A percentile compares a stretch with the other conserved stretches of the same genome.
Conservation (phyloP, 2,113 vertebrate genomes). For the Sebastes fasciatus region DNA sequence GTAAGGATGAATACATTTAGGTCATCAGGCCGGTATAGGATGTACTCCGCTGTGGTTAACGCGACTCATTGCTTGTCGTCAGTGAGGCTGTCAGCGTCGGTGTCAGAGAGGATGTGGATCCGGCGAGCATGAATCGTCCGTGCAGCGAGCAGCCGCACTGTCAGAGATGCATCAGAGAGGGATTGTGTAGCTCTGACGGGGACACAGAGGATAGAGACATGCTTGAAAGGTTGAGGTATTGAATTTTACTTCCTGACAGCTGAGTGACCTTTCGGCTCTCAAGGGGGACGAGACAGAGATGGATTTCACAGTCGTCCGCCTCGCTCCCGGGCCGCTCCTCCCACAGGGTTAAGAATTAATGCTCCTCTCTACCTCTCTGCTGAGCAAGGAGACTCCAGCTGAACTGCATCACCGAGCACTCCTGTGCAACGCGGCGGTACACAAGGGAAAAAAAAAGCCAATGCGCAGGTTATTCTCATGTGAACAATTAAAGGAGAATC, state of each 20-base stretch:
- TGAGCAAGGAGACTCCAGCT: constrained; percentile 52
- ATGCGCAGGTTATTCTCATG: background rate
- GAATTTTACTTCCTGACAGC: constrained; percentile 83
- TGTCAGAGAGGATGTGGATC: constrained; percentile 37
- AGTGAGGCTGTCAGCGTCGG: constrained; percentile 36
- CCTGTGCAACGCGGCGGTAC: background rate
- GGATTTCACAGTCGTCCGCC: constrained; percentile 66
- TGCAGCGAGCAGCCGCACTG: constrained; percentile 41
- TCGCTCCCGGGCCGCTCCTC: constrained; percentile 59
- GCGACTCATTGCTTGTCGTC: constrained; percentile 26
- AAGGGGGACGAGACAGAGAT: constrained; percentile 71
- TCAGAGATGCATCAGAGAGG: constrained; percentile 67
- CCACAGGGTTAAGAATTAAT: constrained; percentile 77
- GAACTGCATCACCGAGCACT: constrained; percentile 32
- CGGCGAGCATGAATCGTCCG: constrained; percentile 42
- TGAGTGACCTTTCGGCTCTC: constrained; percentile 79
- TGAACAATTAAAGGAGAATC: constrained; percentile 27
- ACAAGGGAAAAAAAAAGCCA: background rate
- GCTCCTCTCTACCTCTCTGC: constrained; percentile 59
- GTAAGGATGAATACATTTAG: background rate
- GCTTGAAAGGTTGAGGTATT: constrained; percentile 82
- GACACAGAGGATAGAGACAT: constrained; percentile 78
- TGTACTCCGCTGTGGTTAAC: background rate
- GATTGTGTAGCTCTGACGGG: constrained; percentile 75
- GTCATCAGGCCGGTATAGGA: background rate